phyloP scores from a whole-genome alignment of 2,113 vertebrate species.

The Gymnocephalus cernua region DNA sequence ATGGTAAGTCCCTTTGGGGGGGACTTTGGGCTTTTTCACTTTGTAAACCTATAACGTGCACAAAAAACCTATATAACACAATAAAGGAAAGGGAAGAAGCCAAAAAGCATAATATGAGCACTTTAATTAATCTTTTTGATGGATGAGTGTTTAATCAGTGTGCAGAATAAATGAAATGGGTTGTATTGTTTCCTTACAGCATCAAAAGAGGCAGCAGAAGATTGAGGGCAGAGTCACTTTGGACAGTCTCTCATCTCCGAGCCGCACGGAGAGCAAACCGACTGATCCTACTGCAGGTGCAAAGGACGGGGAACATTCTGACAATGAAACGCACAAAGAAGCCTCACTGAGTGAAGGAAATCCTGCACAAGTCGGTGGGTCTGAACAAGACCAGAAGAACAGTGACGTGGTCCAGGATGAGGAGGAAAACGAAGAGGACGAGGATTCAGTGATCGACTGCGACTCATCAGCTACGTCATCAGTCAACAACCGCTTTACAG shows the following conservation, averaged over 20 bases:
- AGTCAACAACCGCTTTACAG: constrained; percentile 65
- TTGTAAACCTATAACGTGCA: no score
- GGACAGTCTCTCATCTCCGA: constrained; percentile 53
- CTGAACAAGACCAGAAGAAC: constrained; percentile 38
- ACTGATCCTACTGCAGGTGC: not conserved
- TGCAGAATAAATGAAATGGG: not conserved
- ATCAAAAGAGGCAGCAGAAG: constrained; percentile 91
- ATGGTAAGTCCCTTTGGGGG: no score
- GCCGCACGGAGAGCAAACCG: constrained; percentile 10
- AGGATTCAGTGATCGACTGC: constrained; percentile 43
- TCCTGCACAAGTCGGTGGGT: not conserved
- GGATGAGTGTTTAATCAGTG: not conserved
- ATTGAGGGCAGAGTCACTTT: constrained; percentile 84
- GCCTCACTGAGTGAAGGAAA: constrained; percentile 11
- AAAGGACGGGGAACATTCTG: constrained; percentile 15
- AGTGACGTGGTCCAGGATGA: not conserved
- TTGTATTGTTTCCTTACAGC: constrained; percentile 76
- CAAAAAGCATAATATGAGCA: no score
- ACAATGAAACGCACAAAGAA: constrained; percentile 29
- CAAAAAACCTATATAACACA: no score
- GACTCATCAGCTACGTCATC: constrained; percentile 37
- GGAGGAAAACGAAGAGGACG: constrained; percentile 52
- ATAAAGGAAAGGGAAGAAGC: no score
- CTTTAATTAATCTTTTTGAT: not conserved
- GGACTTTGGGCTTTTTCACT: no score